Evolutionary conservation across 2,113 vertebrate species (phyloP), one percentile per base, ranked within the genome.

Genomic region (Grus americana): DNA sequence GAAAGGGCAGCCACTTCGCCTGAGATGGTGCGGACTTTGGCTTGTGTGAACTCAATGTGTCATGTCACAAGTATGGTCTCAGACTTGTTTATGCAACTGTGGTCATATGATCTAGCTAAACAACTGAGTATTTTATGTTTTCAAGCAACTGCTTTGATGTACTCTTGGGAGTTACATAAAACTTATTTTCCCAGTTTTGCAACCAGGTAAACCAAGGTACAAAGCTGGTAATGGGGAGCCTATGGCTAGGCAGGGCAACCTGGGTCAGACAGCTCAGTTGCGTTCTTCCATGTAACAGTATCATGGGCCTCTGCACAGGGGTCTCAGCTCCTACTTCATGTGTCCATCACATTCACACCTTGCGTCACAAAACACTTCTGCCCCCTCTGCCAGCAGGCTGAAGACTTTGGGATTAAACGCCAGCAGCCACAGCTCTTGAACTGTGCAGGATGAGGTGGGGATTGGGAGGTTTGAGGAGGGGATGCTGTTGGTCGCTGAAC

Each of bases 341-440:
- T 2, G 2, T 58, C 54, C 34, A 3, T 2, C 12, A 4, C 5
- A 1, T 18, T 5, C 17, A 21, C 15, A 9, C 38, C 19, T 32
- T 3, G 2, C 49, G 20, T 58, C 40, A 23, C 8, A 20, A 27
- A 50, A 57, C 4, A 4, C 11, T 88, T 54, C 11, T 76, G 3
- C 29, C 11, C 6, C 36, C 24, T 40, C 66, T 78, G 38, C 29
- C 57, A 30, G 26, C 26, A 16, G 44, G 27, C 50, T 40, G 74
- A 18, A 40, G 66, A 3, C 29, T 11, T 59, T 57, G 29, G 50
- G 23, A 49, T 50, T 15, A 18, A 71, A 29, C 17, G n/a, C 10
- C 16, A 74, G 55, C 38, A 81, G 9, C 30, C 30, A 13, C 74
- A 38, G 15, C 15, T 54, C 12, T 34, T 74, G 50, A 42, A 8